A percentile compares a stretch with the other conserved stretches of the same genome.
These are phyloP conservation scores for Eurytoma californica DNA, from an alignment of 2,888 invertebrate genomes.

Conservation along the genomic window DNA sequence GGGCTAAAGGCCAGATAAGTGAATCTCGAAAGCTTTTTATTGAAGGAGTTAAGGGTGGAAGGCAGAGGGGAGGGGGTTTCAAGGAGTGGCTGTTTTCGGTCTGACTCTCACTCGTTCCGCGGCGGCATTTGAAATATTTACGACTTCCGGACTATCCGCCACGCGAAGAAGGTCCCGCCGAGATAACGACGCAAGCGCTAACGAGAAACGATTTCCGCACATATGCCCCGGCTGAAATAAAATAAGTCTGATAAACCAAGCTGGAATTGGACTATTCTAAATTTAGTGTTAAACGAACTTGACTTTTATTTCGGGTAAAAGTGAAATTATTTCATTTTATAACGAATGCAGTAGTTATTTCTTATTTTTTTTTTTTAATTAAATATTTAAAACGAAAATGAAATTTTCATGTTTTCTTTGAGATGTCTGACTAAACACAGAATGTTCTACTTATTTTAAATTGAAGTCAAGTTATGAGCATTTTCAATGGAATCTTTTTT, in stretches of 20 bases:
- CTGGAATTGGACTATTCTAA: no score
- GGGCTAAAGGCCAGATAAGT: slow-evolving; percentile 26
- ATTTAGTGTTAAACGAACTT: background rate
- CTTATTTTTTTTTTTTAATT: no score
- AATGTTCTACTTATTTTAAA: no score
- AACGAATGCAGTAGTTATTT: no score
- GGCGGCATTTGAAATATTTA: slow-evolving; percentile 52
- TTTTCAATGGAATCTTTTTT: no score
- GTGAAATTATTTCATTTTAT: no score
- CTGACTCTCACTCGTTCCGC: background rate
- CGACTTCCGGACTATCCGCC: slow-evolving; percentile 49
- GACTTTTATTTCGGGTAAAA: background rate
- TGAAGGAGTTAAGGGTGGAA: slow-evolving; percentile 40
- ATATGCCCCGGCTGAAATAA: slow-evolving; percentile 11
- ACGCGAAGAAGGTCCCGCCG: slow-evolving; percentile 41
- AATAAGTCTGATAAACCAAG: slow-evolving; percentile 4
- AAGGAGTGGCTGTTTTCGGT: slow-evolving; percentile 30
- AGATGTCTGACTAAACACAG: no score
- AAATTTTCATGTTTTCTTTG: no score
- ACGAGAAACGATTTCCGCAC: slow-evolving; percentile 47
- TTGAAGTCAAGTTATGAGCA: no score
- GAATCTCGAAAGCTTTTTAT: slow-evolving; percentile 47
- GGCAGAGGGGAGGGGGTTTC: slow-evolving; percentile 29
- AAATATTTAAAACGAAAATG: no score
- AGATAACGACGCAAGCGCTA: slow-evolving; percentile 42